These are phyloP conservation scores for Uromys caudimaculatus DNA, from an alignment of 2,797 vertebrate genomes.

Conservation along the genomic window DNA sequence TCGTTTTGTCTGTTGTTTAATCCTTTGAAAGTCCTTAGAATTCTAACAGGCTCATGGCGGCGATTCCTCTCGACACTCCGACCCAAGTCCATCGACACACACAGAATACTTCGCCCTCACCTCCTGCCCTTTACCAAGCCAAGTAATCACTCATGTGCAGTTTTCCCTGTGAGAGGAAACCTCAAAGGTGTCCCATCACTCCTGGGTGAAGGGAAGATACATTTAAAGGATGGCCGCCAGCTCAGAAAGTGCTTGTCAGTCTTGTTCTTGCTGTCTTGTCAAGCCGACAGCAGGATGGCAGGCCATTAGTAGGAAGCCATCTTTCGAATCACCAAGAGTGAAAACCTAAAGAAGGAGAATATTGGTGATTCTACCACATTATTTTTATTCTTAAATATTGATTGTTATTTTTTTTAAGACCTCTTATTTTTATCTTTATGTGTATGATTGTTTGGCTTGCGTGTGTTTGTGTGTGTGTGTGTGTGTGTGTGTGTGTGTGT, in stretches of 20 bases:
- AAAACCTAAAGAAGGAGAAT: not conserved
- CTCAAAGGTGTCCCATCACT: not conserved
- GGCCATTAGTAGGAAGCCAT: slow-evolving; percentile 8
- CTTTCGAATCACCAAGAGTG: not conserved
- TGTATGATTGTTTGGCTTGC: too few species aligned
- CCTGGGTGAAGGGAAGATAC: not conserved
- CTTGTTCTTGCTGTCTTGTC: not conserved
- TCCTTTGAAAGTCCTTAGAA: slow-evolving; percentile 65
- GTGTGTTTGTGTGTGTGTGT: too few species aligned
- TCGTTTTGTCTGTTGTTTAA: slow-evolving; percentile 66
- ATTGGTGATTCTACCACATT: not conserved
- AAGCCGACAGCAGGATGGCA: not conserved
- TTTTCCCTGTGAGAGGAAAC: not conserved
- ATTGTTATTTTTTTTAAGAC: not conserved
- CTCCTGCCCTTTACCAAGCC: not conserved
- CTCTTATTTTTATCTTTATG: not conserved
- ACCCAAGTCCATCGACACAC: slow-evolving; percentile 61
- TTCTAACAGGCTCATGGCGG: slow-evolving; percentile 64
- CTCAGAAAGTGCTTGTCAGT: not conserved
- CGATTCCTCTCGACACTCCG: not conserved
- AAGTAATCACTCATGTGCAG: not conserved
- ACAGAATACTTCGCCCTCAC: not conserved
- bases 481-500: not conserved
- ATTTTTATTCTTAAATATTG: not conserved
- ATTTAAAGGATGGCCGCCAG: not conserved